These are phyloP conservation scores for Paedocypris micromegethes DNA, from an alignment of 2,797 vertebrate species.

Conservation along the genomic window DNA sequence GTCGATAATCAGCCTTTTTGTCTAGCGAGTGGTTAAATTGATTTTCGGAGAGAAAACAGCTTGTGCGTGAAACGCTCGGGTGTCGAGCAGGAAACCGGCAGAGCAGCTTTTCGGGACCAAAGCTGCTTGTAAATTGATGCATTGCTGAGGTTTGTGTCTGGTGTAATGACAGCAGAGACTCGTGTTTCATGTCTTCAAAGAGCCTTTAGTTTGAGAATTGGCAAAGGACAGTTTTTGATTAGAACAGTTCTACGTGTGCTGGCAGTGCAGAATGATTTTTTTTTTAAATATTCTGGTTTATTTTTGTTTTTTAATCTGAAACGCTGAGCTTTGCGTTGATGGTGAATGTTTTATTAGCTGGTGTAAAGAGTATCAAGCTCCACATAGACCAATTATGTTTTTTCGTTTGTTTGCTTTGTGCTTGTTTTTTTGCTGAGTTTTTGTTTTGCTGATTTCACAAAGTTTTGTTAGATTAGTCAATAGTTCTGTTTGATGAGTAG, in stretches of 20 bases:
- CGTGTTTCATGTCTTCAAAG: slow-evolving; percentile 4
- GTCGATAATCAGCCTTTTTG: slow-evolving; percentile 34
- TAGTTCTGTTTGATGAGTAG: too few species aligned
- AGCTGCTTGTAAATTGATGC: slow-evolving; percentile 10
- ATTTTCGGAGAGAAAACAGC: slow-evolving; percentile 36
- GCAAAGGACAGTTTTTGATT: background rate
- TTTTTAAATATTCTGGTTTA: too few species aligned
- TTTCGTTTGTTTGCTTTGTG: too few species aligned
- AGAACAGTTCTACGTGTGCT: background rate
- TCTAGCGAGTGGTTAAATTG: slow-evolving; percentile 21
- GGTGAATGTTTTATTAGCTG: too few species aligned
- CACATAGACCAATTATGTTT: too few species aligned
- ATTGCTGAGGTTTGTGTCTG: slow-evolving; percentile 4
- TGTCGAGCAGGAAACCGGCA: background rate
- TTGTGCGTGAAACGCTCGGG: slow-evolving; percentile 25
- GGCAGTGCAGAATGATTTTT: background rate
- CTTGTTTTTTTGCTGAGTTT: too few species aligned
- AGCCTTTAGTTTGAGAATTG: slow-evolving; percentile 11
- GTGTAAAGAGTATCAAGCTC: too few species aligned
- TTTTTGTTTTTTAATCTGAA: too few species aligned
- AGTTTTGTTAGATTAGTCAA: too few species aligned
- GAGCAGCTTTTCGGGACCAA: background rate
- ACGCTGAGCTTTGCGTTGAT: too few species aligned
- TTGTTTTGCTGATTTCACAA: too few species aligned
- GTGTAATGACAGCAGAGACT: background rate